Evolutionary conservation across 2,113 vertebrate species (phyloP).

Genomic region (Pterocles gutturalis): DNA sequence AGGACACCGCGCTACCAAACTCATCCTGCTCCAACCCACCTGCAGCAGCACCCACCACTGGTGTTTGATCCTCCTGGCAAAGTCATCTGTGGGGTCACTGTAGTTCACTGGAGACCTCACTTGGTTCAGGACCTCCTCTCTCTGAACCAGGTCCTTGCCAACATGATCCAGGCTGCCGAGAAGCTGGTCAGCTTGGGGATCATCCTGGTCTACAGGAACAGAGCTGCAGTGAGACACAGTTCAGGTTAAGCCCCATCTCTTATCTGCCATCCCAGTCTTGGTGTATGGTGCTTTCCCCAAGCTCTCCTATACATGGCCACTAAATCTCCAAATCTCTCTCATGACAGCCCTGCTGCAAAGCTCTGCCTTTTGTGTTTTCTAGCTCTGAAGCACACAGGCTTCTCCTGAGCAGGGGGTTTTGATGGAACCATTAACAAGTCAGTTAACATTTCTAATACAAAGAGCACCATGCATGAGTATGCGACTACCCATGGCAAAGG

Average conservation of each 20-base stretch:
- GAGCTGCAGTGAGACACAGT: conserved; percentile 7
- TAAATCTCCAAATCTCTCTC: not conserved
- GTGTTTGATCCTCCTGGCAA: conserved; percentile 81
- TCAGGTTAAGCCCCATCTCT: not conserved
- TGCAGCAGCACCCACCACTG: conserved; percentile 78
- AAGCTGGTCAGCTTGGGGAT: conserved; percentile 76
- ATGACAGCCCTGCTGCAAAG: not conserved
- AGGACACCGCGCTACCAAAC: not conserved
- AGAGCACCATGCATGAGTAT: not conserved
- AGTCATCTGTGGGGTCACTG: conserved; percentile 80
- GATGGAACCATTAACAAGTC: too few relatives aligned
- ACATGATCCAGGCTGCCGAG: conserved; percentile 79
- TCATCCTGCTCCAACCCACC: not conserved
- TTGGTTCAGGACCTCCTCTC: conserved; percentile 79
- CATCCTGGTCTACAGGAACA: conserved; percentile 50
- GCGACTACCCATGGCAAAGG: not conserved
- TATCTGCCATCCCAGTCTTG: not conserved
- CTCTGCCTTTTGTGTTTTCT: not conserved
- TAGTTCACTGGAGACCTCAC: conserved; percentile 82
- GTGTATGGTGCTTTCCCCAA: not conserved
- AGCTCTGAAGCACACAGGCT: not conserved
- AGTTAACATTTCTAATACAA: too few relatives aligned
- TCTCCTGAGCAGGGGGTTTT: too few relatives aligned
- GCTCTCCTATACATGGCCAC: not conserved
- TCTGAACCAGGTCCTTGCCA: conserved; percentile 76